Conservation (phyloP, 1,140 invertebrate species). For the Ceratoteleas bidentatus region DNA sequence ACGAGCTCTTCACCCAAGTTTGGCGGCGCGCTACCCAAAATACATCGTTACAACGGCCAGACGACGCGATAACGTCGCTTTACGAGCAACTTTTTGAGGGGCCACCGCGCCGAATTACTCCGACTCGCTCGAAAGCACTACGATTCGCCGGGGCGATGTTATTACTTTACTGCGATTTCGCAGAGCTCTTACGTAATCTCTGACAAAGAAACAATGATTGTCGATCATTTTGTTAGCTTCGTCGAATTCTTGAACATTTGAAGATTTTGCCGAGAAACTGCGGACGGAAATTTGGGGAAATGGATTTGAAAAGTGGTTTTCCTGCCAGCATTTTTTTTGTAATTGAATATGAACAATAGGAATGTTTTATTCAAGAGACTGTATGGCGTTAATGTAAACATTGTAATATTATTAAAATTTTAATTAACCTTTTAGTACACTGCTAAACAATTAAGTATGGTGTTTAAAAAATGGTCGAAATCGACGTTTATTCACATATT, state of each 20-base stretch:
- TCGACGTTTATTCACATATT: too few species aligned
- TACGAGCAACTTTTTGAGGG: slow-evolving; percentile 60
- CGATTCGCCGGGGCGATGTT: slow-evolving; percentile 6
- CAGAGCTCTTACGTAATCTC: neutral
- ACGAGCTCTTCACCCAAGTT: slow-evolving; percentile 44
- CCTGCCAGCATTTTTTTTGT: neutral
- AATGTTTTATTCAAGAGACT: too few species aligned
- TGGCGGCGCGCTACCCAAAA: slow-evolving; percentile 39
- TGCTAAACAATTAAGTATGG: too few species aligned
- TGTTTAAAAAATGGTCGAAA: too few species aligned
- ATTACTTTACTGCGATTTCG: slow-evolving; percentile 23
- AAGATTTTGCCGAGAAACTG: neutral
- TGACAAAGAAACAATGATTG: neutral
- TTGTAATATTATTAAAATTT: too few species aligned
- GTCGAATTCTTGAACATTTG: neutral
- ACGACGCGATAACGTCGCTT: slow-evolving; percentile 63
- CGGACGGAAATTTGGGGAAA: neutral
- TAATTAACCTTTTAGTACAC: too few species aligned
- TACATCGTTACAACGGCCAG: slow-evolving; percentile 52
- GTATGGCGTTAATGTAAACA: too few species aligned
- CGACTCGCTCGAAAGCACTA: slow-evolving; percentile 42
- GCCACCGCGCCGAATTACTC: slow-evolving; percentile 38
- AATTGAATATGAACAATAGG: neutral
- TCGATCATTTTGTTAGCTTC: neutral
- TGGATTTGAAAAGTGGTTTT: neutral